Percentiles rank a stretch among this genome's conserved stretches.
These are phyloP conservation scores for Diachrysia chrysitis DNA, from an alignment of 2,888 invertebrate species.

Conservation along the genomic window DNA sequence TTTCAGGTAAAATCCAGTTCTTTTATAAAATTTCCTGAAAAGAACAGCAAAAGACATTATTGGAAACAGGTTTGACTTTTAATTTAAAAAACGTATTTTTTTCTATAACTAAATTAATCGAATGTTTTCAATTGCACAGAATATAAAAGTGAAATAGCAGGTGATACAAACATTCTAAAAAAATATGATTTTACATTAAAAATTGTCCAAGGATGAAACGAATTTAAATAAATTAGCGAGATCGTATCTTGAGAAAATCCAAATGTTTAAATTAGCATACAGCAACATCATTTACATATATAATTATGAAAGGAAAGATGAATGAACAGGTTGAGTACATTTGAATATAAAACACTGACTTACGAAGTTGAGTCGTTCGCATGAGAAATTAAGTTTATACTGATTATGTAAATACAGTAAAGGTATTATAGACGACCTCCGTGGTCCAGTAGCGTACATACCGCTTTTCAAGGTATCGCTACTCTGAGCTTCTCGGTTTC, in stretches of 20 bases:
- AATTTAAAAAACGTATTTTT: background rate
- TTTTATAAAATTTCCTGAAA: background rate
- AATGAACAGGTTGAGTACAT: constrained; percentile 2
- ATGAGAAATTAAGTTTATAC: background rate
- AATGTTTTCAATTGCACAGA: too few species aligned
- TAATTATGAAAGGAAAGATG: constrained; percentile 3
- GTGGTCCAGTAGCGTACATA: too few species aligned
- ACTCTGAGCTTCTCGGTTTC: too few species aligned
- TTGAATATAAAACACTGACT: background rate
- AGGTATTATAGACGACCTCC: too few species aligned
- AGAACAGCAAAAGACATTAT: background rate
- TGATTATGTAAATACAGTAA: too few species aligned
- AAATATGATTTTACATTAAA: background rate
- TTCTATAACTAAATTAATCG: background rate
- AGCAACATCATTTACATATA: background rate
- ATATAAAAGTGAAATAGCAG: too few species aligned
- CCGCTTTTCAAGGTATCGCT: too few species aligned
- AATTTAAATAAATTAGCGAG: background rate
- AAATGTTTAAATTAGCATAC: constrained; percentile 11
- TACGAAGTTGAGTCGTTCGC: background rate
- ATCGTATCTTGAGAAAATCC: constrained; percentile 16
- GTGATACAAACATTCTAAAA: background rate
- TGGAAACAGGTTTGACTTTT: background rate
- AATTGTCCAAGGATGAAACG: background rate
- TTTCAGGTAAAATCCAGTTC: background rate